Conservation (phyloP, 2,888 invertebrate genomes). For the Heteropelma amictum region DNA sequence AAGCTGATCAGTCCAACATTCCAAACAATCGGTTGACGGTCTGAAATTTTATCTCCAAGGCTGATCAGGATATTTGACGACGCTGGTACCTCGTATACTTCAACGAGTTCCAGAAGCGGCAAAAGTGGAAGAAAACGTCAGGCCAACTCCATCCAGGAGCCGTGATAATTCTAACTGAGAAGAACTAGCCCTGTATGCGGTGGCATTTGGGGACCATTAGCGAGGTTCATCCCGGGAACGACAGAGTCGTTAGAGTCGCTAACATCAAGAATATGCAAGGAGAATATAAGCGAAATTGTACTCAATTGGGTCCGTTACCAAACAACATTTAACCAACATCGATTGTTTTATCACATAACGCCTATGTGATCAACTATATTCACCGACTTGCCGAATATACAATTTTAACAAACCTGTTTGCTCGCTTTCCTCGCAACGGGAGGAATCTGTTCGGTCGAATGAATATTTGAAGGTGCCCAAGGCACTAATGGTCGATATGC, state of each 20-base stretch:
- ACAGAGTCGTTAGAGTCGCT: constrained; percentile 28
- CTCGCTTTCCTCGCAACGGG: constrained; percentile 1
- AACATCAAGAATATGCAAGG: constrained; percentile 53
- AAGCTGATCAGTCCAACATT: constrained; percentile 41
- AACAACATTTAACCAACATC: not conserved
- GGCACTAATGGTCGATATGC: not conserved
- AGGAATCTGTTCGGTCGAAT: not conserved
- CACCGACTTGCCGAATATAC: not conserved
- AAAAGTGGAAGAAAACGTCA: constrained; percentile 13
- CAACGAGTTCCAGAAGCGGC: constrained; percentile 20
- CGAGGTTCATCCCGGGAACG: constrained; percentile 18
- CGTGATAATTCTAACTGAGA: constrained; percentile 13
- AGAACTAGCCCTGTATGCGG: constrained; percentile 27
- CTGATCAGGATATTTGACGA: constrained; percentile 61
- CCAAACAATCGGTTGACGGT: constrained; percentile 58
- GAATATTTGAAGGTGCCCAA: not conserved
- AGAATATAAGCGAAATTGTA: constrained; percentile 46
- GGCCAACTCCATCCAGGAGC: constrained; percentile 15
- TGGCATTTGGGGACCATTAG: constrained; percentile 19
- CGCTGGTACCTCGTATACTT: constrained; percentile 61
- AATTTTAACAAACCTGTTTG: not conserved
- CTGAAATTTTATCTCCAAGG: constrained; percentile 58
- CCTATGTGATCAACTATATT: no score
- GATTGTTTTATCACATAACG: not conserved
- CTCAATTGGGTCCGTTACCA: constrained; percentile 35